Evolutionary conservation across 2,888 invertebrate genomes (phyloP), one percentile per base, ranked within the genome.

Genomic region (Pherbina coryleti): DNA sequence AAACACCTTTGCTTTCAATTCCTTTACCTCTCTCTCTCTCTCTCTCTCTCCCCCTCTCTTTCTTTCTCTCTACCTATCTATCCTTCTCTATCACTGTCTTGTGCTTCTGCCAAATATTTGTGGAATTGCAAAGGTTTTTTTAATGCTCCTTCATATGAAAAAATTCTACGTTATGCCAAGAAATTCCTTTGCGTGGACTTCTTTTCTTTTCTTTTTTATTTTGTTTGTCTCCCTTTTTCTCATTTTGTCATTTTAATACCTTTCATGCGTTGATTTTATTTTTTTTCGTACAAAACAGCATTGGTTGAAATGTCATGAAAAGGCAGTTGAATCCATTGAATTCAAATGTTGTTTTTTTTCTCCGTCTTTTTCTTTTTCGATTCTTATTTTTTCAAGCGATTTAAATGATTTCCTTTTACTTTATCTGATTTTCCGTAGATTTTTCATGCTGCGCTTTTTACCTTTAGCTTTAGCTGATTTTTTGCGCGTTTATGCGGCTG

Each of bases 401-500:
- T 28, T 37, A 57, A 55, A 57, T 57, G 57, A 57, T 60, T 70
- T 70, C 55, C 71, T 71, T 34, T 71, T 71, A 57, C 55, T 44
- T 76, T 60, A 70, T 70, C 49, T 37, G 76, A 76, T 76, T 76
- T 76, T 69, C 69, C 53, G 31, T 28, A 73, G 55, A 57, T 53
- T 71, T 71, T 55, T 11, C 51, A 34, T 17, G 34, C 28, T 7
- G 8, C 9, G 19, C 19, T 62, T 31, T 28, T 62, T 62, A 7
- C 22, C 28, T 5, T 28, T 22, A 53, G 3, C 53, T 19, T 60
- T 60, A 5, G 9, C 17, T 28, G 31, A 1, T 60, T 28, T 28
- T 2, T 11, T 28, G 7, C 31, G 28, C 7, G 1, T 28, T 31
- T 28, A 28, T 28, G 11, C 64, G 3, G 17, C n/a, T 28, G 28